Evolutionary conservation across 2,797 vertebrate species (phyloP).

Genomic region (Hyperoplus lanceolatus): DNA sequence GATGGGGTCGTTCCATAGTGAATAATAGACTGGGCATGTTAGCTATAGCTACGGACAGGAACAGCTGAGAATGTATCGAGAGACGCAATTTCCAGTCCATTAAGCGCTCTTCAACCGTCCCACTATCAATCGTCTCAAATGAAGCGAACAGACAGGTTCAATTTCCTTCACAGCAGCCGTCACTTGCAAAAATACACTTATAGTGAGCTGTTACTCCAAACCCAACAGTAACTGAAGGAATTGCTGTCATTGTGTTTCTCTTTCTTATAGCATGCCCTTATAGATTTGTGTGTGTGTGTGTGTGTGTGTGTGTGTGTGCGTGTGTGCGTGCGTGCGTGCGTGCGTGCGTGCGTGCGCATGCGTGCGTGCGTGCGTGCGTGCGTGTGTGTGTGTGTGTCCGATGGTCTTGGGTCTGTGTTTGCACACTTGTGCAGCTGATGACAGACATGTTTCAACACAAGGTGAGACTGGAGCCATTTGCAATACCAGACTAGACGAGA

Average conservation of each 20-base stretch:
- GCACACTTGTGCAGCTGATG: slow-evolving; percentile 25
- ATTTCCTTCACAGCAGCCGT: slow-evolving; percentile 23
- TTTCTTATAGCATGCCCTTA: not conserved
- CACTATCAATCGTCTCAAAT: slow-evolving; percentile 51
- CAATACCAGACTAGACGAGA: slow-evolving; percentile 42
- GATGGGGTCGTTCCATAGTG: slow-evolving; percentile 72
- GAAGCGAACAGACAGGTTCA: slow-evolving; percentile 9
- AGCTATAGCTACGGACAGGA: slow-evolving; percentile 52
- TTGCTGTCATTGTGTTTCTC: not conserved
- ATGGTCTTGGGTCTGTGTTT: slow-evolving; percentile 21
- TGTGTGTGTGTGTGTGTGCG: not conserved
- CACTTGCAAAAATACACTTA: slow-evolving; percentile 13
- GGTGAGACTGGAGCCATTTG: slow-evolving; percentile 26
- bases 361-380: not conserved
- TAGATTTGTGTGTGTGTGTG: not conserved
- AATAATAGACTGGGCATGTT: slow-evolving; percentile 67
- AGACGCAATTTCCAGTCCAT: slow-evolving; percentile 50
- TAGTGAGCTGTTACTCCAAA: slow-evolving; percentile 6
- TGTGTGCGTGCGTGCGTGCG: not conserved
- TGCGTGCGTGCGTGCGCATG: not conserved
- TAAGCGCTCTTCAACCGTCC: slow-evolving; percentile 28
- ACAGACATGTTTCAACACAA: slow-evolving; percentile 40
- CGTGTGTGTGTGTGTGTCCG: not conserved
- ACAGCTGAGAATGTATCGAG: slow-evolving; percentile 75
- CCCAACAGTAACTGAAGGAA: not conserved